Evolutionary conservation across 2,888 invertebrate genomes (phyloP), one percentile per base, ranked within the genome.

Genomic region (Euzophera pinguis): DNA sequence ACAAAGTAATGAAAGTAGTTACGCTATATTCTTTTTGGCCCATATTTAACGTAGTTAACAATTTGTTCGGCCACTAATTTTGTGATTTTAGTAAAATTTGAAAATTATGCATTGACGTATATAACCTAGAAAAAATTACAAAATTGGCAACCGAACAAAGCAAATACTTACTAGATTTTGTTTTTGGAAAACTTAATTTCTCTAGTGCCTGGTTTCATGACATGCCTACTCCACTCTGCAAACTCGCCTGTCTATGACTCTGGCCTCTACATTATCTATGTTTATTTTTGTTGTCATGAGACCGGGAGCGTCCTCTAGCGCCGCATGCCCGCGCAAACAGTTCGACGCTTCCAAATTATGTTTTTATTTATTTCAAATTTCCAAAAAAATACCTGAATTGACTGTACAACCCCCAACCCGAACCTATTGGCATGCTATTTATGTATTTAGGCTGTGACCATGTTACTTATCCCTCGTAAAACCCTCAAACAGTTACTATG

Each of bases 401-500:
- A 82, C 78, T 79, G 73, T 71, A 74, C 76, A 74, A 68, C 73
- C 74, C 73, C 79, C 72, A 63, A 63, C 62, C 62, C 63, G 64
- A 70, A 73, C 75, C 72, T 71, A 81, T 83, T 84, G 79, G 90
- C 90, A 89, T 89, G 89, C 84, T 81, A 74, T 79, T 71, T 65
- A 62, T 74, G 74, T 45, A 45, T 16, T 8, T 86, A 89, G 87
- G 82, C 88, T 88, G 88, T 84, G 83, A 88, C 81, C 66, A 84
- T 82, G 82, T 84, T 83, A 88, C 88, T 89, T 86, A 86, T 85
- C 86, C 88, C 88, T 84, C 85, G 74, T 76, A 73, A 37, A 70
- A 67, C 67, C 77, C 70, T 81, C 89, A 87, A 90, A 88, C 90
- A 88, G 90, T 88, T 74, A 81, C 74, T 89, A 86, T 89, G 90